These are phyloP conservation scores for Amphilophus citrinellus DNA, from an alignment of 2,113 vertebrate genomes.

Conservation along the genomic window DNA sequence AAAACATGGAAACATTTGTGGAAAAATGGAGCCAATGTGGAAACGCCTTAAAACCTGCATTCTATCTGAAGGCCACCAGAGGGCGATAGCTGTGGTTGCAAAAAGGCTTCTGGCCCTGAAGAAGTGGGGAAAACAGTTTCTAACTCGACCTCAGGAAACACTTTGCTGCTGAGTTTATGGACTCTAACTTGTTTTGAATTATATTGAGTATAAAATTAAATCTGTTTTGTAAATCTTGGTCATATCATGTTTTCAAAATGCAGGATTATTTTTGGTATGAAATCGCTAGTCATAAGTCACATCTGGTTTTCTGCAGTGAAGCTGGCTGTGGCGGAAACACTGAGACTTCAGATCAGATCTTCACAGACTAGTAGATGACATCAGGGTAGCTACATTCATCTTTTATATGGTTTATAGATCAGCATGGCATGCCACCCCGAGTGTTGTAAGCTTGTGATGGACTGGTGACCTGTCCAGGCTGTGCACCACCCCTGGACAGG, in stretches of 20 bases:
- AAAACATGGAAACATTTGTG: not conserved
- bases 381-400: not conserved
- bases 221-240: not conserved
- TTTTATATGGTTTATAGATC: not conserved
- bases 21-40: not conserved
- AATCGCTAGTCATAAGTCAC: not conserved
- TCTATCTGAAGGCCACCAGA: not conserved
- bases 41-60: rapidly evolving
- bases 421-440: not conserved
- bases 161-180: too few species aligned
- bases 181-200: too few species aligned
- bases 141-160: too few species aligned
- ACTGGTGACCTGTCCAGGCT: not conserved
- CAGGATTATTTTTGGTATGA: not conserved
- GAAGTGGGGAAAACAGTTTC: too few species aligned
- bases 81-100: not conserved
- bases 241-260: too few species aligned
- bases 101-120: not conserved
- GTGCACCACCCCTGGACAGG: not conserved
- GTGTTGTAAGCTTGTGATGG: not conserved
- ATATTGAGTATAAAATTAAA: not conserved
- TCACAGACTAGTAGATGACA: not conserved
- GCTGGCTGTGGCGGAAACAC: too few species aligned
- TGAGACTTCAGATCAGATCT: too few species aligned
- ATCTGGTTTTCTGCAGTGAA: too few species aligned